These are phyloP conservation scores for Trochalopteron elliotii DNA, from an alignment of 2,113 vertebrate genomes.

Conservation along the genomic window DNA sequence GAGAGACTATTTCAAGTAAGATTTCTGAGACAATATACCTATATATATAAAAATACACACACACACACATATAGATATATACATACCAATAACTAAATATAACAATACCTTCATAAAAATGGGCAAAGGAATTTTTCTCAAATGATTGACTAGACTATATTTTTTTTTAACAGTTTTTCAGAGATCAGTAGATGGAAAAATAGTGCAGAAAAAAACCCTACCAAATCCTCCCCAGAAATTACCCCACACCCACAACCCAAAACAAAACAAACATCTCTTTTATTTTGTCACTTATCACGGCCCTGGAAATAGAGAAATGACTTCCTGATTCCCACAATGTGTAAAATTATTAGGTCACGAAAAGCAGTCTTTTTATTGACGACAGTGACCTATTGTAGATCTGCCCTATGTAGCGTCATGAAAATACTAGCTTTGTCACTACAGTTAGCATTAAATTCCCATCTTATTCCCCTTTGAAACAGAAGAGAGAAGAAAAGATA, in stretches of 20 bases:
- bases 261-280: neutral
- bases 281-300: neutral
- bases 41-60: too few relatives aligned
- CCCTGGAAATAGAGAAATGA: neutral
- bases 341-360: neutral
- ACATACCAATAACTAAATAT: neutral
- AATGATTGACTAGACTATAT: neutral
- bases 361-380: neutral
- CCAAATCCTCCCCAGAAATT: too few relatives aligned
- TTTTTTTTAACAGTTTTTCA: neutral
- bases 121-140: neutral
- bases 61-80: too few relatives aligned
- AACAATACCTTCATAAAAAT: neutral
- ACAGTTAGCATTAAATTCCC: neutral
- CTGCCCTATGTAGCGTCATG: neutral
- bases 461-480: neutral
- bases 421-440: neutral
- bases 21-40: neutral
- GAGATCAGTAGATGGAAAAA: neutral
- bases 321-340: neutral
- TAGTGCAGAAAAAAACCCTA: fast-evolving
- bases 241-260: neutral
- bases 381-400: neutral
- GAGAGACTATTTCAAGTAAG: neutral
- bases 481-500: neutral